Evolutionary conservation across 23 tunicate species (phyloP).

Genomic region (Ascidia mentula): DNA sequence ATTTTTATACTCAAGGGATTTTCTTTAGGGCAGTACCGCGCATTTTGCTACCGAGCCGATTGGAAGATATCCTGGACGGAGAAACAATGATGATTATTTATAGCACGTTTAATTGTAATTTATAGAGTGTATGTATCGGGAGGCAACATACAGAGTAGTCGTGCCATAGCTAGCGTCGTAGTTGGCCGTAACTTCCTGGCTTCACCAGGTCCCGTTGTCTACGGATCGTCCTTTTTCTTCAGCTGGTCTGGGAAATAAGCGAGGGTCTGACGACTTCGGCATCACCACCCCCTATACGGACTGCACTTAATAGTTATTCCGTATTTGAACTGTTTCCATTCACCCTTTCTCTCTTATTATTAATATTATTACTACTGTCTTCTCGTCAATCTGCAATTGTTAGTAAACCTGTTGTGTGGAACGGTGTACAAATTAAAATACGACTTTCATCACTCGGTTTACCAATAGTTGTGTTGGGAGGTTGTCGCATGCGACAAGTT

Average conservation of each 20-base stretch:
- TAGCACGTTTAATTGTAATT: not conserved
- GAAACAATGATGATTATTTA: not conserved
- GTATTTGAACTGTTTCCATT: not conserved
- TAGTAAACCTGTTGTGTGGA: not conserved
- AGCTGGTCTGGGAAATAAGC: not conserved
- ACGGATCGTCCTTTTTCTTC: not conserved
- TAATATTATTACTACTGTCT: no score
- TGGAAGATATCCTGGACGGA: no score
- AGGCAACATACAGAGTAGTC: no score
- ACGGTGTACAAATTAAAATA: not conserved
- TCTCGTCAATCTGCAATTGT: slow-evolving; percentile 1
- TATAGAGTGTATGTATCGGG: not conserved
- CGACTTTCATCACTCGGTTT: no score
- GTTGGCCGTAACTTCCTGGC: not conserved
- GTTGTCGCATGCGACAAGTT: no score
- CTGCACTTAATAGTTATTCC: not conserved
- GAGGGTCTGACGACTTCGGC: not conserved
- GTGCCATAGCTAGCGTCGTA: not conserved
- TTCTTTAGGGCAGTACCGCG: not conserved
- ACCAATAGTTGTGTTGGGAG: no score
- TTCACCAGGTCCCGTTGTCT: not conserved
- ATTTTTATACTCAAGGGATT: not conserved
- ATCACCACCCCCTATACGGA: not conserved
- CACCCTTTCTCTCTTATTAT: no score
- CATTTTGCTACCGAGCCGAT: not conserved